These are phyloP conservation scores for Decapterus maruadsi DNA, from an alignment of 2,797 vertebrate species.

Conservation along the genomic window DNA sequence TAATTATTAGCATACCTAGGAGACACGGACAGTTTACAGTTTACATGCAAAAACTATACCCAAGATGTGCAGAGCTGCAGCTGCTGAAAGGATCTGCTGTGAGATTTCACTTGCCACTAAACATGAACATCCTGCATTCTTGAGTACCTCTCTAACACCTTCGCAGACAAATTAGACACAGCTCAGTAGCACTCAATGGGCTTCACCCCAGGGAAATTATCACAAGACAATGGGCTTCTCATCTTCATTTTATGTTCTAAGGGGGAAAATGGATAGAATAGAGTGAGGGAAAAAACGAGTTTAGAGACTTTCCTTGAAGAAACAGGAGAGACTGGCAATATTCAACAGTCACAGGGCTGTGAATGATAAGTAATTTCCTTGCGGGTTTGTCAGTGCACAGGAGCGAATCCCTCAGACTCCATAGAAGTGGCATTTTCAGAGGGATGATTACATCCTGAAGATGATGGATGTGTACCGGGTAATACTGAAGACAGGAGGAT, in stretches of 20 bases:
- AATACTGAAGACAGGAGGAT: constrained; percentile 72
- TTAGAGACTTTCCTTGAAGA: constrained; percentile 67
- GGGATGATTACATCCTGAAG: constrained; percentile 83
- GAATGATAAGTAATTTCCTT: constrained; percentile 85
- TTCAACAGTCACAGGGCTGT: constrained; percentile 74
- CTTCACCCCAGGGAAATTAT: constrained; percentile 83
- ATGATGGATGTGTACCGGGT: constrained; percentile 83
- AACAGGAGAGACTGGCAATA: constrained; percentile 54
- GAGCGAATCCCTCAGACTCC: constrained; percentile 73
- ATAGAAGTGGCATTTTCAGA: constrained; percentile 74
- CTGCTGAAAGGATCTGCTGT: constrained; percentile 51
- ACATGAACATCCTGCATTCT: constrained; percentile 75
- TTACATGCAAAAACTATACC: constrained; percentile 56
- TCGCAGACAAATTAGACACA: constrained; percentile 85
- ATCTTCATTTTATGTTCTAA: constrained; percentile 80
- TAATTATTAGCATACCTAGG: constrained; percentile 38
- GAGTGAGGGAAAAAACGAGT: constrained; percentile 38
- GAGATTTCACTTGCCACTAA: constrained; percentile 78
- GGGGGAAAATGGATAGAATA: constrained; percentile 43
- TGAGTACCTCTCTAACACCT: constrained; percentile 78
- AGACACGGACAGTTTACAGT: constrained; percentile 44
- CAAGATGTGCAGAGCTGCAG: constrained; percentile 42
- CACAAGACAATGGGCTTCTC: constrained; percentile 79
- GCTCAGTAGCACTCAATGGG: constrained; percentile 78
- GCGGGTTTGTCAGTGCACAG: constrained; percentile 68